Evolutionary conservation across 2,113 vertebrate species (phyloP), one percentile per base, ranked within the genome.

Genomic region (Actenoides lindsayi): DNA sequence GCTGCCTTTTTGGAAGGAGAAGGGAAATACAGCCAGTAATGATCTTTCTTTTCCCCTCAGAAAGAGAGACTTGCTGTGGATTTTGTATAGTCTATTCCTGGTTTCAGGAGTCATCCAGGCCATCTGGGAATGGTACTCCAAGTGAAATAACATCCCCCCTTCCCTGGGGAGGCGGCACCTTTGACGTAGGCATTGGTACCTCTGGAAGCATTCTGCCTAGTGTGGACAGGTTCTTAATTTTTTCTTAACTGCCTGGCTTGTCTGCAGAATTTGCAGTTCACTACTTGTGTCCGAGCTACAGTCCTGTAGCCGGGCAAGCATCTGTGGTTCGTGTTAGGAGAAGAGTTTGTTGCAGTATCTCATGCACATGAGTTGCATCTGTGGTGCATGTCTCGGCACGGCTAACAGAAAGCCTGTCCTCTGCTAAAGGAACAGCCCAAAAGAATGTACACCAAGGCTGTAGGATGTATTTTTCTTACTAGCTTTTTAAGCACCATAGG

Each of bases 361-460:
- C 1, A 0, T 15, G 33, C 51, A 11, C 19, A 5, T 63, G 56
- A 64, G 51, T 60, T 13, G 33, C 23, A 16, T n/a, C 27, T 62
- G 21, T 1, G 1, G 83, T 56, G 59, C 8, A 1, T 6, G 19
- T 46, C n/a, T 79, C 4, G 7, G 67, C 24, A 5, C 35, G 63
- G 48, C 60, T 69, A 24, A 24, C 2, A 7, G 48, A 16, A 48
- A 63, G 41, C 41, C 59, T 86, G 33, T 57, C 25, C 11, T 80
- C 23, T 67, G 53, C 76, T 73, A 27, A 92, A 48, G 44, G 54
- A 81, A 41, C 59, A 89, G 13, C 60, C 37, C 13, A 21, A 31
- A 80, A 69, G 53, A 73, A 67, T 0, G 0, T 41, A 35, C 12
- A 39, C 2, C 1, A 20, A 50, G 24, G 19, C 35, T 75, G 41